These are phyloP conservation scores for Drosophila kepulauana DNA, from an alignment of 1,140 invertebrate genomes.

Conservation along the genomic window DNA sequence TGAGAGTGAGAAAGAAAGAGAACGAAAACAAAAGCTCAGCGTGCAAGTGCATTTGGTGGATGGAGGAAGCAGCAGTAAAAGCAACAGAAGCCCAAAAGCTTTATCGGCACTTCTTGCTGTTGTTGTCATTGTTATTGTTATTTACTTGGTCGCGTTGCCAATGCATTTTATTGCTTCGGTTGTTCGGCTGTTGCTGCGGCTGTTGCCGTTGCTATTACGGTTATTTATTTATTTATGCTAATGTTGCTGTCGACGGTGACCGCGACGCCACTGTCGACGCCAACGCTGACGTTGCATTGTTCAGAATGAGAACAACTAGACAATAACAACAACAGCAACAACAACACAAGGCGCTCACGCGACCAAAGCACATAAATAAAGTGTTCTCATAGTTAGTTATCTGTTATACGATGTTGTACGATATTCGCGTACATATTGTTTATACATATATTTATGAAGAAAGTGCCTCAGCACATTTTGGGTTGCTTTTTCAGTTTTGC, in stretches of 20 bases:
- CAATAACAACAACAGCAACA: slow-evolving; percentile 33
- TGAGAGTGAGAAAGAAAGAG: slow-evolving; percentile 36
- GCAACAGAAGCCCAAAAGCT: slow-evolving; percentile 61
- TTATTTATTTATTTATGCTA: slow-evolving; percentile 83
- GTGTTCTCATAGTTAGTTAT: slow-evolving; percentile 70
- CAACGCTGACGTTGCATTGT: slow-evolving; percentile 69
- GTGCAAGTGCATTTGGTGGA: slow-evolving; percentile 55
- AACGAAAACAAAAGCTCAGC: slow-evolving; percentile 52
- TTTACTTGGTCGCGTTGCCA: slow-evolving; percentile 17
- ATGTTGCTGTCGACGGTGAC: slow-evolving; percentile 60
- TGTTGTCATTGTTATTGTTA: slow-evolving; percentile 38
- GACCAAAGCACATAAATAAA: slow-evolving; percentile 73
- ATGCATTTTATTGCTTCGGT: slow-evolving; percentile 58
- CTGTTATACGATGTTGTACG: slow-evolving; percentile 12
- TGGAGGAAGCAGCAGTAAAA: slow-evolving; percentile 36
- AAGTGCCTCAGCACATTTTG: slow-evolving; percentile 48
- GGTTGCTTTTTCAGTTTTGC: background rate
- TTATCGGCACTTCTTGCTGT: slow-evolving; percentile 45
- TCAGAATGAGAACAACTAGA: slow-evolving; percentile 76
- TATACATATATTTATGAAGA: slow-evolving; percentile 58
- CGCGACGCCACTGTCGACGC: background rate
- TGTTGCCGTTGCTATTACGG: slow-evolving; percentile 57
- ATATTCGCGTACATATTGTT: slow-evolving; percentile 17
- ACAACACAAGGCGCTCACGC: slow-evolving; percentile 70
- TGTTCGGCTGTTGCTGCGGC: slow-evolving; percentile 27